Evolutionary conservation across 2,797 vertebrate genomes (phyloP), one percentile per base, ranked within the genome.

Genomic region (Psittacula derbiana): DNA sequence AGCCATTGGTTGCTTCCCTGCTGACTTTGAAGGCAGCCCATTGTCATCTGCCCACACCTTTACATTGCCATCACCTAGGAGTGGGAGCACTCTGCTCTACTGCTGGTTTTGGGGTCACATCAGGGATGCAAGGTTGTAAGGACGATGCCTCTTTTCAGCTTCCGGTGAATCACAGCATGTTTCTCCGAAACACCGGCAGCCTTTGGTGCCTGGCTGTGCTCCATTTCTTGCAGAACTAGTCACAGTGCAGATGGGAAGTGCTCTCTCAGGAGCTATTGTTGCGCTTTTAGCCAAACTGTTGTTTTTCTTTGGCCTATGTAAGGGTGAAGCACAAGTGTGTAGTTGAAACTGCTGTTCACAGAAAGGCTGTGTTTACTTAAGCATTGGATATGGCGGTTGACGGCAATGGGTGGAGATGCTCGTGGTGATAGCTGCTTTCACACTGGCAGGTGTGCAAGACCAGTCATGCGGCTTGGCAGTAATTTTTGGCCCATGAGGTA

Each of bases 181-280:
- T 78, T 50, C 36, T 52, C 66, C 16, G 5, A 13, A 19, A 10
- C 8, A 6, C 5, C 0, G 5, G 0, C 17, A 61, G 31, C 19
- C 21, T 76, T 49, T 62, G 25, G 5, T 3, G 1, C 41, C 47
- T 55, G 41, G 16, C 16, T 1, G 0, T 28, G 33, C 40, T 69
- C 31, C n/a, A 10, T 16, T 41, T 61, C 33, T 57, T 73, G 52
- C 9, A 40, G 17, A 8, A 27, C 10, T 47, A 10, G 16, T 33
- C 23, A 16, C 0, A 0, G 4, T 19, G 30, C 1, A 2, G 41
- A 3, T 0, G 1, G 14, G n/a, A 16, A 27, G 30, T 40, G 4
- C 30, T n/a, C 19, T 60, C 14, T n/a, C 76, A 53, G 14, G 38
- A n/a, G 12, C 5, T 21, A 2, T 2, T 67, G 5, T 8, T 60